Conservation (phyloP, 2,888 invertebrate genomes). For the Sminthurides aquaticus region DNA sequence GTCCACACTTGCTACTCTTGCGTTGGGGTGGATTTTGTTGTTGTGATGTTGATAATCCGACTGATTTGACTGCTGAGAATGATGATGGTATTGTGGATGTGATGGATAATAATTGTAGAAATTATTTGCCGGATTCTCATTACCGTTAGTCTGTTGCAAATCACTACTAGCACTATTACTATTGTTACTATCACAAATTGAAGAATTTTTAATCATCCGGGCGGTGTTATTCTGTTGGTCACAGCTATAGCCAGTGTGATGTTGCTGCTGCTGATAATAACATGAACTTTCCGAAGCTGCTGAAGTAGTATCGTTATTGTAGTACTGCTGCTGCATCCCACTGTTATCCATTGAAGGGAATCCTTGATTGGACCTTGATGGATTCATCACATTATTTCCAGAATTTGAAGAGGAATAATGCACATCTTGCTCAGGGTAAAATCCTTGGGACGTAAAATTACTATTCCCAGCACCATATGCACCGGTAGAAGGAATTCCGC, state of each 20-base stretch:
- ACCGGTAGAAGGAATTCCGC: slow-evolving; percentile 14
- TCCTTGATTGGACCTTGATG: slow-evolving; percentile 12
- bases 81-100: slow-evolving; percentile 10
- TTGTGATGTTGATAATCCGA: slow-evolving; percentile 14
- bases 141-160: not conserved
- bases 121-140: not conserved
- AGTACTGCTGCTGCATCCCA: slow-evolving; percentile 15
- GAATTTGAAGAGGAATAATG: slow-evolving; percentile 5
- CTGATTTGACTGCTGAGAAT: slow-evolving; percentile 9
- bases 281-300: slow-evolving; percentile 11
- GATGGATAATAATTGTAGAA: slow-evolving; percentile 15
- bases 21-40: slow-evolving; percentile 8
- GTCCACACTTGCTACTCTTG: slow-evolving; percentile 4
- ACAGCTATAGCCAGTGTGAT: slow-evolving; percentile 8
- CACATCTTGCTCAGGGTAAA: slow-evolving; percentile 13
- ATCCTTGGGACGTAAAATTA: slow-evolving; percentile 13
- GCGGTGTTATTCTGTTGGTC: slow-evolving; percentile 3
- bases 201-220: slow-evolving; percentile 10
- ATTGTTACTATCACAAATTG: slow-evolving; percentile 16
- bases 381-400: not conserved
- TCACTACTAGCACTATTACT: slow-evolving; percentile 7
- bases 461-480: slow-evolving; percentile 22
- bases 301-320: slow-evolving; percentile 5
- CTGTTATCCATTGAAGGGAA: slow-evolving; percentile 7
- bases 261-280: slow-evolving; percentile 20